Conservation (phyloP, 2,113 vertebrate genomes). For the Porphyrio hochstetteri region DNA sequence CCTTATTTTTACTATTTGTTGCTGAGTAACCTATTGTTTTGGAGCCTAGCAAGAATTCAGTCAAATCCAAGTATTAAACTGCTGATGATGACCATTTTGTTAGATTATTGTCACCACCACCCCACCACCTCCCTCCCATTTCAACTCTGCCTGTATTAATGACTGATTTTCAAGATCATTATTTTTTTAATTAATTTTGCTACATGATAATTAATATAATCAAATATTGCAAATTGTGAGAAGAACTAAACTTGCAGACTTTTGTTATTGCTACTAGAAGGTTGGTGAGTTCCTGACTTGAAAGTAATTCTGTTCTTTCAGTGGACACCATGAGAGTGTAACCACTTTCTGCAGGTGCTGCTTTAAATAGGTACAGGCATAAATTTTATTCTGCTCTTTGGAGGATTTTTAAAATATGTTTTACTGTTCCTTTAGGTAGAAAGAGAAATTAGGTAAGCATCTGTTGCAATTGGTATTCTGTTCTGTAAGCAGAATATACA, state of each 20-base stretch:
- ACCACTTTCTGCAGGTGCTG: neutral
- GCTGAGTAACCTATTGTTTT: slow-evolving; percentile 9
- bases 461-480: neutral
- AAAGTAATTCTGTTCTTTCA: neutral
- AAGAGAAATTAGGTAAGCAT: neutral
- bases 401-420: neutral
- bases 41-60: neutral
- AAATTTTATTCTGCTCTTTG: neutral
- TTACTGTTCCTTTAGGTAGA: neutral
- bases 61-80: neutral
- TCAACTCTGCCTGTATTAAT: neutral
- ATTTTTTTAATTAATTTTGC: slow-evolving; percentile 16
- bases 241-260: neutral
- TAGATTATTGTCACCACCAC: neutral
- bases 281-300: neutral
- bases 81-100: slow-evolving; percentile 13
- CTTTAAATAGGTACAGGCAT: neutral
- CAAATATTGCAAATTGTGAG: neutral
- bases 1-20: neutral
- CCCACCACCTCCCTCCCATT: neutral
- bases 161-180: neutral
- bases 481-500: neutral
- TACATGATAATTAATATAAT: neutral
- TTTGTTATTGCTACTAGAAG: neutral
- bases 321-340: neutral